A percentile compares a stretch with the other conserved stretches of the same genome.
phyloP scores from a whole-genome alignment of 1,140 invertebrate genomes.

The Aphaenogaster ashmeadi region DNA sequence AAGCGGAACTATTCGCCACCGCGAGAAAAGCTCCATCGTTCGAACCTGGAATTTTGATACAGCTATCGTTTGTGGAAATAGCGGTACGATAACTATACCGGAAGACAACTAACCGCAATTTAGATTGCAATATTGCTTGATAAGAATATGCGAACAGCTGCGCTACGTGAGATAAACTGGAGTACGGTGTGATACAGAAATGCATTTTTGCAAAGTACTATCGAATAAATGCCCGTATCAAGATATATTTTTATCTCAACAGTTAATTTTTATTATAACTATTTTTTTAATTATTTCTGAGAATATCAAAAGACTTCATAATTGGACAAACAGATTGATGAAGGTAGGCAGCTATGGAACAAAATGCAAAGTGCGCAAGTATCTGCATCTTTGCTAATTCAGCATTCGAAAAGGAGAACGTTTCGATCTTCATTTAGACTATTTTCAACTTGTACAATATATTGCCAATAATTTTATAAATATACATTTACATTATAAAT shows the following conservation, averaged over 20 bases:
- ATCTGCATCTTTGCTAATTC: neutral
- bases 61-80: constrained; percentile 37
- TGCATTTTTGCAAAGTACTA: neutral
- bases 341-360: neutral
- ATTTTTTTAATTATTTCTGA: neutral
- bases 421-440: neutral
- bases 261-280: neutral
- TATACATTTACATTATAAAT: neutral
- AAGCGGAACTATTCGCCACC: neutral
- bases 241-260: neutral
- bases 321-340: neutral
- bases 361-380: neutral
- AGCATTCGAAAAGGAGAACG: neutral
- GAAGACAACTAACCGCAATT: constrained; percentile 53
- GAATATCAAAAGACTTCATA: neutral
- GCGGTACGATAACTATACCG: constrained; percentile 20
- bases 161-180: neutral
- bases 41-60: constrained; percentile 17
- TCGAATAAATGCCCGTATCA: neutral
- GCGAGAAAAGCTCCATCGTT: neutral
- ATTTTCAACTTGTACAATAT: neutral
- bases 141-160: constrained; percentile 19
- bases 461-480: neutral
- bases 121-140: constrained; percentile 41
- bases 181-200: neutral